Base-by-base conservation (phyloP, 1,140 invertebrate species). In the Nautilus pompilius region DNA sequence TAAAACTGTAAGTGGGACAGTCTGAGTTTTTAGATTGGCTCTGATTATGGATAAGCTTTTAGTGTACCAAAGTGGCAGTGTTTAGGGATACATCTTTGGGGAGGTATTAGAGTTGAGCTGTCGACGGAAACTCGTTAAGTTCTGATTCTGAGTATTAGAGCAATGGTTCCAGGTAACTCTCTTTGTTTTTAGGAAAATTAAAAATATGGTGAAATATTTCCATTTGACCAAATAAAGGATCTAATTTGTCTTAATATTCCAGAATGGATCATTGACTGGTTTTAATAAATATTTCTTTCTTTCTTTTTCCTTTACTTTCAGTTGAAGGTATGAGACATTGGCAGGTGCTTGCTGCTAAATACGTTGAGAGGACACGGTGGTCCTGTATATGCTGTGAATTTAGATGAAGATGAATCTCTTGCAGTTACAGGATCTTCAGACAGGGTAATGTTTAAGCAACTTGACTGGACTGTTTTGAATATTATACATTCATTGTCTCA, bases 271-370 rank as follows among this genome's bases (percentile, higher is more conserved):
- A 10, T n/a, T 13, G n/a, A 41, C 10, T 13, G 36, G 10, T 13
- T n/a, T 41, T n/a, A 13, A n/a, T 13, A 41, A 13, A 41, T 41
- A 13, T 41, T n/a, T 41, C 10, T 41, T 10, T 41, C 10, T 41
- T 26, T n/a, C 15, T 20, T 26, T 34, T 32, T 17, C 22, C 58
- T 46, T 60, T 57, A 63, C 22, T 70, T 70, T 10, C 62, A 81
- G 79, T 77, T 74, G 2, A 80, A 78, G 58, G 54, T 80, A 0
- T 81, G 80, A 79, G 70, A 80, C 54, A 73, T 80, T 13, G 69
- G 67, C n/a, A 66, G 78, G 3, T 79, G 78, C 62, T 54, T 73
- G 3, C 62, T 79, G 13, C 6, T 73, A 8, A 62, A 66, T 33
- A 78, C 67, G 5, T 62, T 80, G 41, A 48, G 29, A 15, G 77